Conservation (phyloP, 2,888 invertebrate species). For the Microdon myrmicae region DNA sequence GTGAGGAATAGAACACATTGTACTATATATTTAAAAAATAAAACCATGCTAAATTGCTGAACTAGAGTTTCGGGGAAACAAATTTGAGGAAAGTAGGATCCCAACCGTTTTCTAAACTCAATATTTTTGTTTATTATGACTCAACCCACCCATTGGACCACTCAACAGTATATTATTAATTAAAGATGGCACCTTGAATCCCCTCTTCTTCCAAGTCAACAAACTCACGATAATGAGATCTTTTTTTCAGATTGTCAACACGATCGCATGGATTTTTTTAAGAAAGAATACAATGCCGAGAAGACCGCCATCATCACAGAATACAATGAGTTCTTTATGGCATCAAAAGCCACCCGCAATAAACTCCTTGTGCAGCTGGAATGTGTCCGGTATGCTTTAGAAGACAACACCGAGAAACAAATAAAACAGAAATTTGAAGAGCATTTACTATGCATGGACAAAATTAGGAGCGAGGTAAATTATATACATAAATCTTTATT, state of each 20-base stretch:
- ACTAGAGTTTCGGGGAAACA: too few relatives aligned
- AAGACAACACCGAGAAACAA: constrained; percentile 64
- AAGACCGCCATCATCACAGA: constrained; percentile 70
- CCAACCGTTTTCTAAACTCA: not conserved
- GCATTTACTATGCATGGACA: constrained; percentile 69
- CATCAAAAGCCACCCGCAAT: constrained; percentile 69
- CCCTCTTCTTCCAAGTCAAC: not conserved
- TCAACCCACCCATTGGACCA: not conserved
- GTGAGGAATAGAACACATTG: too few relatives aligned
- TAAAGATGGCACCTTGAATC: not conserved
- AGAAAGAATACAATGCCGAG: constrained; percentile 70
- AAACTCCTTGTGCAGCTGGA: constrained; percentile 71
- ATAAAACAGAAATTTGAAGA: constrained; percentile 65
- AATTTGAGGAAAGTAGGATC: too few relatives aligned
- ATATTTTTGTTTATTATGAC: not conserved
- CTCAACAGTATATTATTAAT: not conserved
- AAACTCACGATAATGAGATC: too few relatives aligned
- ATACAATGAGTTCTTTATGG: constrained; percentile 70
- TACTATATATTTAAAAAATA: too few relatives aligned
- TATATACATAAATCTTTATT: not conserved
- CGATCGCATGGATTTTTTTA: constrained; percentile 70
- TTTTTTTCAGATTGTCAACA: constrained; percentile 70
- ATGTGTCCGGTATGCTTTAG: constrained; percentile 71
- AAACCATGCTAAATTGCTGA: too few relatives aligned
- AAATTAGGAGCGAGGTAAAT: constrained; percentile 68